Conservation (phyloP, 2,797 vertebrate genomes). For the Ctenopoma multispine region DNA sequence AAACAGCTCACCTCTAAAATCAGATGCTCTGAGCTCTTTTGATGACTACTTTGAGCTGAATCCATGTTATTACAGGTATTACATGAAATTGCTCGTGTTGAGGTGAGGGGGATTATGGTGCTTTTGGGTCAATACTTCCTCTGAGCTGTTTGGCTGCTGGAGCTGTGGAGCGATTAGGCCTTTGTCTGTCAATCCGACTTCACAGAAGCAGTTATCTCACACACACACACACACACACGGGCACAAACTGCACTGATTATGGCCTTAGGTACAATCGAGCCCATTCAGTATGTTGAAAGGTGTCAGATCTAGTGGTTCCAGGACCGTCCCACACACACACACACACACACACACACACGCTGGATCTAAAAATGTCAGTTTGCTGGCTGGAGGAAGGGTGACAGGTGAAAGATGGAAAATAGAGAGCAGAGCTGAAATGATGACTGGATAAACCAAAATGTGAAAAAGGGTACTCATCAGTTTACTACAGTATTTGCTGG, state of each 20-base stretch:
- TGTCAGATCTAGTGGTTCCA: constrained; percentile 49
- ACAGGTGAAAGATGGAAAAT: constrained; percentile 48
- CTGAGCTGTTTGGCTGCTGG: constrained; percentile 82
- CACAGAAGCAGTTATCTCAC: constrained; percentile 85
- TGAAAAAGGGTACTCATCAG: constrained; percentile 16
- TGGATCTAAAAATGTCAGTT: background rate
- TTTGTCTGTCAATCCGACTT: constrained; percentile 93
- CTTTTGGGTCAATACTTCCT: constrained; percentile 98
- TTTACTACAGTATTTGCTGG: background rate
- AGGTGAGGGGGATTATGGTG: constrained; percentile 93
- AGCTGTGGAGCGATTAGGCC: constrained; percentile 93
- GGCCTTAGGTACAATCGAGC: constrained; percentile 44
- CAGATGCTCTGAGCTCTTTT: constrained; percentile 88
- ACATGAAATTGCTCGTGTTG: constrained; percentile 97
- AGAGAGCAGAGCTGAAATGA: constrained; percentile 23
- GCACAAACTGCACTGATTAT: constrained; percentile 48
- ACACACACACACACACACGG: constrained; percentile 23
- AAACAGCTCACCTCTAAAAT: constrained; percentile 87
- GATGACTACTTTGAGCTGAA: constrained; percentile 93
- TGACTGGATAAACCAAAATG: constrained; percentile 30
- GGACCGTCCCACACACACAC: constrained; percentile 10
- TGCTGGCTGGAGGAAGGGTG: constrained; percentile 25
- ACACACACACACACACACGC: constrained; percentile 3
- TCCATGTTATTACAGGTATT: constrained; percentile 98
- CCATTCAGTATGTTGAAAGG: constrained; percentile 56